These are phyloP conservation scores for Rhynchotus rufescens DNA, from an alignment of 2,797 vertebrate genomes.

Conservation along the genomic window DNA sequence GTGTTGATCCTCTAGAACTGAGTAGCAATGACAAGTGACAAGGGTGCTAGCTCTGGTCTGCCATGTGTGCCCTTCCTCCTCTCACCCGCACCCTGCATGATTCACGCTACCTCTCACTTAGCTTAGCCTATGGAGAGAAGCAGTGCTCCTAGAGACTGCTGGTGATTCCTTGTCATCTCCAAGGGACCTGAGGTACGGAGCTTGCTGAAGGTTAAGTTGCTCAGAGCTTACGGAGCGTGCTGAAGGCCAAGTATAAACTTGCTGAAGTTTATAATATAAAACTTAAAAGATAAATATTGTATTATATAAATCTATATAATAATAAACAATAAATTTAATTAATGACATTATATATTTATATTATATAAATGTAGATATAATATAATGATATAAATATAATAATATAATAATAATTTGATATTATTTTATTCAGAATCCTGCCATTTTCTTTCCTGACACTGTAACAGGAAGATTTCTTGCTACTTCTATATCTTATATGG, in stretches of 20 bases:
- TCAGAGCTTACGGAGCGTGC: background rate
- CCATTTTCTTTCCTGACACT: background rate
- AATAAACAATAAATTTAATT: too few species aligned
- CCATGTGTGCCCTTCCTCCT: background rate
- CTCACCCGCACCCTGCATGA: background rate
- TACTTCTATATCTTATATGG: background rate
- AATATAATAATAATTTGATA: too few species aligned
- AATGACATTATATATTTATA: too few species aligned
- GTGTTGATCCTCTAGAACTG: background rate
- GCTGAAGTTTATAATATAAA: background rate
- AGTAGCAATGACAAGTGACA: background rate
- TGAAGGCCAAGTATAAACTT: too few species aligned
- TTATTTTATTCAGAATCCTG: background rate
- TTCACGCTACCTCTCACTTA: background rate
- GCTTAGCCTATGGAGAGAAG: background rate
- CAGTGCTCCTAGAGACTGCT: background rate
- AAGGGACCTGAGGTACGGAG: background rate
- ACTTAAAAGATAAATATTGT: too few species aligned
- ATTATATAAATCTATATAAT: too few species aligned
- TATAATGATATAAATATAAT: too few species aligned
- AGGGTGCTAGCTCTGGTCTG: background rate
- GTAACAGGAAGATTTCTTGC: background rate
- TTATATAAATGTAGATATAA: too few species aligned
- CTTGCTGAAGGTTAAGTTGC: background rate
- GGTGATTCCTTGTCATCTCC: background rate